Evolutionary conservation across 2,797 vertebrate species (phyloP).

Genomic region (Cuniculus paca): DNA sequence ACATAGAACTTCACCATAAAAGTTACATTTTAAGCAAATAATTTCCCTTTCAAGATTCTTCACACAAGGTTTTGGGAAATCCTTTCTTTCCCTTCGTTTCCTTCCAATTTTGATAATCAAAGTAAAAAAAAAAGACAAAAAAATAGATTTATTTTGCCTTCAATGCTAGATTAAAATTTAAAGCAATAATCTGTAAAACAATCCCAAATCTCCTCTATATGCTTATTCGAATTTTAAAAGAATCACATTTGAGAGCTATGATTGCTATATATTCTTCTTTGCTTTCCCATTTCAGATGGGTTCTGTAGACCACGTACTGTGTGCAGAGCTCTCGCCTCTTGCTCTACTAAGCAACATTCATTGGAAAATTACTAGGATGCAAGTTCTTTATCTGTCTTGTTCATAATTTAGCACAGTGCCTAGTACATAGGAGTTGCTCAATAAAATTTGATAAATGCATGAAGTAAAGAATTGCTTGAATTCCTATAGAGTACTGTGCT

Average conservation of each 20-base stretch:
- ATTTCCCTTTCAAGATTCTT: constrained; percentile 35
- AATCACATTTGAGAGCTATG: constrained; percentile 10
- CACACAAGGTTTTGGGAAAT: constrained; percentile 6
- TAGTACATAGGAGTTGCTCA: constrained; percentile 21
- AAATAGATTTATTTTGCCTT: constrained; percentile 22
- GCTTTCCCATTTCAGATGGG: constrained; percentile 47
- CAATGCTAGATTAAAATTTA: background rate
- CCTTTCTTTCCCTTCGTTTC: background rate
- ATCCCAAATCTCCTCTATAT: background rate
- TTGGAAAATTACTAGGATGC: background rate
- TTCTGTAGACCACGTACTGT: background rate
- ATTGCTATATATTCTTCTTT: constrained; percentile 16
- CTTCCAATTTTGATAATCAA: constrained; percentile 18
- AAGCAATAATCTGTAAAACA: constrained; percentile 36
- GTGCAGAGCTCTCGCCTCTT: background rate
- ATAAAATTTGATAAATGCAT: background rate
- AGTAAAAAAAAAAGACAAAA: background rate
- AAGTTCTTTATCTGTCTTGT: constrained; percentile 15
- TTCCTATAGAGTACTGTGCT: constrained; percentile 8
- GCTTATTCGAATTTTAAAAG: constrained; percentile 54
- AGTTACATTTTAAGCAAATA: constrained; percentile 19
- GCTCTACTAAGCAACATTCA: background rate
- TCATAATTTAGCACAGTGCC: background rate
- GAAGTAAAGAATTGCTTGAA: constrained; percentile 2
- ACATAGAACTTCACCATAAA: constrained; percentile 3